These are phyloP conservation scores for Cryptocephalus primarius DNA, from an alignment of 2,888 invertebrate genomes.

Conservation along the genomic window DNA sequence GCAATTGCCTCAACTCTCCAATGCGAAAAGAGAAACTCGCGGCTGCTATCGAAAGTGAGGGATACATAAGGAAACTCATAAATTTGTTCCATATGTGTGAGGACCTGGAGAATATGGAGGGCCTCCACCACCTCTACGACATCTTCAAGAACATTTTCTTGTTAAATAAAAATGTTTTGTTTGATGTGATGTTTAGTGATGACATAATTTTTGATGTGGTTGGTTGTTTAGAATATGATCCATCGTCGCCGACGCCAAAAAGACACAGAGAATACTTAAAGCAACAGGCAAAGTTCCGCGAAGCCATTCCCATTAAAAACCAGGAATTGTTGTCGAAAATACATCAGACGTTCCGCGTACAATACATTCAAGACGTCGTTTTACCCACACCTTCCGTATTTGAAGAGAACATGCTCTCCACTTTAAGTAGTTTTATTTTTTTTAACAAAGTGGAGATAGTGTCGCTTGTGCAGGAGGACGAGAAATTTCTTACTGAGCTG, in stretches of 20 bases:
- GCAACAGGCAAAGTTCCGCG: constrained; percentile 83
- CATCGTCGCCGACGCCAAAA: constrained; percentile 72
- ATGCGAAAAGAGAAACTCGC: constrained; percentile 91
- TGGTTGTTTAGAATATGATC: constrained; percentile 97
- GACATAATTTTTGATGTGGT: constrained; percentile 96
- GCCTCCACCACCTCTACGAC: constrained; percentile 90
- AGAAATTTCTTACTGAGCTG: constrained; percentile 88
- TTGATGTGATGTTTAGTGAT: constrained; percentile 96
- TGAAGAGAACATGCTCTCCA: constrained; percentile 97
- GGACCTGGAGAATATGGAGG: constrained; percentile 89
- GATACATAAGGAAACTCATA: constrained; percentile 89
- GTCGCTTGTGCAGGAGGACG: constrained; percentile 94
- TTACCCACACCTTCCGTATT: constrained; percentile 97
- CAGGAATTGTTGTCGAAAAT: constrained; percentile 93
- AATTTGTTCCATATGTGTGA: constrained; percentile 96
- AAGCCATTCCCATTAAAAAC: constrained; percentile 92
- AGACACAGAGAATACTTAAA: constrained; percentile 93
- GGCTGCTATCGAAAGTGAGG: constrained; percentile 83
- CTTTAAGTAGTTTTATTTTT: constrained; percentile 96
- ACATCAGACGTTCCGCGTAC: constrained; percentile 98
- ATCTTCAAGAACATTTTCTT: constrained; percentile 98
- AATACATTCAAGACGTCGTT: constrained; percentile 98
- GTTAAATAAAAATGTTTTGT: constrained; percentile 92
- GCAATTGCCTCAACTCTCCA: constrained; percentile 79
- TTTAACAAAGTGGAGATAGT: constrained; percentile 99